These are phyloP conservation scores for Plemyria rubiginata DNA, from an alignment of 2,888 invertebrate species.

Conservation along the genomic window DNA sequence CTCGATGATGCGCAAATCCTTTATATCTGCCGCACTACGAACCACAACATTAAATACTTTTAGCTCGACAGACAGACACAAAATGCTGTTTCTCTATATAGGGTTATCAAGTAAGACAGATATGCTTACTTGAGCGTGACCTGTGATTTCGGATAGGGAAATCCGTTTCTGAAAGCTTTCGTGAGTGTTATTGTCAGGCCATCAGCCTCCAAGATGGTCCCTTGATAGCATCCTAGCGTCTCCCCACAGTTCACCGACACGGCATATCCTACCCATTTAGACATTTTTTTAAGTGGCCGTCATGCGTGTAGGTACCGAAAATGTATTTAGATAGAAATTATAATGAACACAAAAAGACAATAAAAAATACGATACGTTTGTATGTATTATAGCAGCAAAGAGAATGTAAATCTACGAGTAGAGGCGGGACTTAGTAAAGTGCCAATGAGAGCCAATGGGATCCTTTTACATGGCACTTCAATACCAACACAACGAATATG, in stretches of 20 bases:
- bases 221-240: conserved; percentile 92
- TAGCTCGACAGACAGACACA: neutral
- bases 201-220: conserved; percentile 89
- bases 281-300: conserved; percentile 60
- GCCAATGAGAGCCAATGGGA: no score
- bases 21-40: conserved; percentile 89
- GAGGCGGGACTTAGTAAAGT: no score
- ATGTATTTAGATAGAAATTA: no score
- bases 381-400: no score
- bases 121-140: conserved; percentile 78
- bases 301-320: no score
- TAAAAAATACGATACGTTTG: no score
- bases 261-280: conserved; percentile 90
- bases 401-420: no score
- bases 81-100: neutral
- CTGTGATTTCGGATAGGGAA: conserved; percentile 78
- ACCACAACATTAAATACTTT: conserved; percentile 10
- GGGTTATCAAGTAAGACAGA: neutral
- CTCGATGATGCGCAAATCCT: conserved; percentile 90
- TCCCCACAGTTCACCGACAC: conserved; percentile 93
- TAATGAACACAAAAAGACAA: no score
- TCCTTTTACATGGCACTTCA: no score
- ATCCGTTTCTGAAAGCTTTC: conserved; percentile 93
- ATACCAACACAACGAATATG: no score
- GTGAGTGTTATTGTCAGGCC: conserved; percentile 89